A percentile compares a stretch with the other conserved stretches of the same genome.
Evolutionary conservation across 2,113 vertebrate species (phyloP).

Genomic region (Indri indri): DNA sequence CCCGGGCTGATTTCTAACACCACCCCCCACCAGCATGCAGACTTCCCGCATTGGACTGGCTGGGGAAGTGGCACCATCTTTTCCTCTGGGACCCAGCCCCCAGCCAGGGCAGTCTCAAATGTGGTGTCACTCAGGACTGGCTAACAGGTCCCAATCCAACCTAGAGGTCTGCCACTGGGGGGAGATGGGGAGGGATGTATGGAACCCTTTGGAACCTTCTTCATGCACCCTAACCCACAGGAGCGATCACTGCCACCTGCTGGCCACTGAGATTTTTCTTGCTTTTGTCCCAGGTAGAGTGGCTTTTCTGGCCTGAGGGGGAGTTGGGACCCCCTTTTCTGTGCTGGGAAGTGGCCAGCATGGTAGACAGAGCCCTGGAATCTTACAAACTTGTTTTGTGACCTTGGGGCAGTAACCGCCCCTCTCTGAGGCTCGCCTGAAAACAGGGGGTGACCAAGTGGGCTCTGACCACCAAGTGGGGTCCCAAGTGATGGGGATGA

Average conservation of each 20-base stretch:
- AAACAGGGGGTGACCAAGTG: neutral
- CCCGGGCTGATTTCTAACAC: neutral
- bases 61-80: neutral
- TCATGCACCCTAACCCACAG: neutral
- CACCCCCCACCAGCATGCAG: no score
- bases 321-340: neutral
- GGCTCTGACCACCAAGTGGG: neutral
- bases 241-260: neutral
- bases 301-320: neutral
- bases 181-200: fast-evolving
- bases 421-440: neutral
- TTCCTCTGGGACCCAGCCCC: neutral
- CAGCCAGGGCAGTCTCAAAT: neutral
- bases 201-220: neutral
- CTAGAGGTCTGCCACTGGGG: neutral
- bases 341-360: neutral
- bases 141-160: neutral
- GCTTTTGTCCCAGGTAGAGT: neutral
- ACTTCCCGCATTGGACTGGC: no score
- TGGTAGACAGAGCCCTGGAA: neutral
- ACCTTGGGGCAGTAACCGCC: neutral
- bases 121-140: neutral
- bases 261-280: neutral
- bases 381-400: neutral
- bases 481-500: neutral